Base-by-base conservation (phyloP, 2,113 vertebrate species). In the Quiscalus mexicanus region DNA sequence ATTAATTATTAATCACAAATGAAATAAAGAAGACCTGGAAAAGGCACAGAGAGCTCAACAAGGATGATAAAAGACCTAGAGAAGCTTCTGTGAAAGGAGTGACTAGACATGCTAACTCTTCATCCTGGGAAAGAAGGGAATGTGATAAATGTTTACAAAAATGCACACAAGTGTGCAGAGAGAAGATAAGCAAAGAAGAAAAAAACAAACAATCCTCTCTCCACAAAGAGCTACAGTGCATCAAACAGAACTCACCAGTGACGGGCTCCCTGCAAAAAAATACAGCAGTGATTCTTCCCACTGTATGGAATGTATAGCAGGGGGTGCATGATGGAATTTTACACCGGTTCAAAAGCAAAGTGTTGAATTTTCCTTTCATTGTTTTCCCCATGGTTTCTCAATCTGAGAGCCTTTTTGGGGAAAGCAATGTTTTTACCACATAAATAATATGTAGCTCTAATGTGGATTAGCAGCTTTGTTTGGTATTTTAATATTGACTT, bases 401-500 rank as follows among this genome's bases (percentile, higher is more conserved):
- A 22, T 59, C 53, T 50, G 17, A 88, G 75, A 76, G 41, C 19
- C 39, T 73, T 71, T 93, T 56, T 11, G 35, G 35, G 19, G 17
- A 88, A 64, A 82, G 14, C 41, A 73, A 27, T 56, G 35, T 30
- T 95, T 87, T 60, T 37, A 47, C 39, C 30, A 76, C 1, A 1
- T 14, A 79, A 87, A 39, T 75, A 59, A 33, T 8, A 88, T 1
- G 35, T 49, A 62, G 23, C 37, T 58, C 11, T 25, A 63, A 77
- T 0, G 0, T 1, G 3, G 45, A 50, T 81, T 53, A 74, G n/a
- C 6, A 2, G 9, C 3, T 84, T 53, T 69, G 44, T 47, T 70
- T 83, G 37, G 41, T 80, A 22, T 73, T 84, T 65, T 52, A 95
- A 80, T 33, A 80, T 1, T 52, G 31, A 90, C 7, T 8, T 60